Evolutionary conservation across 2,797 vertebrate genomes (phyloP).

Genomic region (Psittacula echo): DNA sequence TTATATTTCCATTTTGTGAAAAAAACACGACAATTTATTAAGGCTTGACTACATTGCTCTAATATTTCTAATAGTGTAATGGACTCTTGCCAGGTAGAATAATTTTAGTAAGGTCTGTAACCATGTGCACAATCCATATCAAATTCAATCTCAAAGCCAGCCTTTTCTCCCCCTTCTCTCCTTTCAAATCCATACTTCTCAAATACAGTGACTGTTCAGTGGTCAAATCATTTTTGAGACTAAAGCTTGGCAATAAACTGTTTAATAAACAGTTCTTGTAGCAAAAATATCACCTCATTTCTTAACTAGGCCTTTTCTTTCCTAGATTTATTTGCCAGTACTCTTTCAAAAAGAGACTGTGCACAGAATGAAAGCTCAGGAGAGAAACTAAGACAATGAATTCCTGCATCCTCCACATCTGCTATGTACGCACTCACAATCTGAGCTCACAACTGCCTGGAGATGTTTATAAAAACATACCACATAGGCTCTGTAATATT

Average conservation of each 20-base stretch:
- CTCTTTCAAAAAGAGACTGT: not conserved
- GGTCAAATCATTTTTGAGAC: not conserved
- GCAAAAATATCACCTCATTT: not conserved
- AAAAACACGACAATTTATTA: not conserved
- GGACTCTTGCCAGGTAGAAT: not conserved
- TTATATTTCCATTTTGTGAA: not conserved
- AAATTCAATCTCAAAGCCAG: not conserved
- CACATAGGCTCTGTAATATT: not conserved
- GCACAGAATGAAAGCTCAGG: not conserved
- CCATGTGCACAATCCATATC: not conserved
- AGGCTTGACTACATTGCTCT: not conserved
- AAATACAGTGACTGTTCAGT: not conserved
- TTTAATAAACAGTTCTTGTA: not conserved
- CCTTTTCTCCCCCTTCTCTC: fast-evolving
- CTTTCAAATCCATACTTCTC: not conserved
- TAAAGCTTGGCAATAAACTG: not conserved
- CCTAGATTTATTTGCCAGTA: not conserved
- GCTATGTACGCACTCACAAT: not conserved
- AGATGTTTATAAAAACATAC: not conserved
- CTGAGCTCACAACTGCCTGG: not conserved
- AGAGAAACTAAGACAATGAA: not conserved
- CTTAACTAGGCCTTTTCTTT: not conserved
- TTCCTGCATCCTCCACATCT: not conserved
- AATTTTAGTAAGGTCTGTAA: not conserved
- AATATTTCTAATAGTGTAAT: not conserved